phyloP scores from a whole-genome alignment of 2,113 vertebrate genomes.

The Plecotus auritus region DNA sequence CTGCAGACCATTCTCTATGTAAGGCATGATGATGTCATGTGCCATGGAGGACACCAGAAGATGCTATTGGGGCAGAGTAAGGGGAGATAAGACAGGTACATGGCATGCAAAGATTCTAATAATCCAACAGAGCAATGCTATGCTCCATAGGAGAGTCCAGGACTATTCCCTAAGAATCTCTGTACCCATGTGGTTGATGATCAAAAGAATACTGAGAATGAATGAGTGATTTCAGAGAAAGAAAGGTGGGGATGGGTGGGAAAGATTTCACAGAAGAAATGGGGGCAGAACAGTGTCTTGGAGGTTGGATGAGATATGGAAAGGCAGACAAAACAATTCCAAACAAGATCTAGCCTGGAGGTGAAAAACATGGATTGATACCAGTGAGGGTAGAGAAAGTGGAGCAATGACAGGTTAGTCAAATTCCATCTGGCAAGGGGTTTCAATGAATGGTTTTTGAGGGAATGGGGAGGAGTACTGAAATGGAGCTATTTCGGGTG shows the following conservation, averaged over 20 bases:
- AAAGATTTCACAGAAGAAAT: neutral
- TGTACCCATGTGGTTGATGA: neutral
- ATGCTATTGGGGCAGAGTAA: neutral
- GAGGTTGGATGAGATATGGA: neutral
- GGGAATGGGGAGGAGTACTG: neutral
- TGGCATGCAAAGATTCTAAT: neutral
- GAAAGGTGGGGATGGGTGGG: neutral
- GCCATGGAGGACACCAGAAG: neutral
- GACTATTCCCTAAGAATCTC: neutral
- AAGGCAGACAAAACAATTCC: neutral
- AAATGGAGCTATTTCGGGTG: neutral
- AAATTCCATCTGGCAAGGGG: neutral
- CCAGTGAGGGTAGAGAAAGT: neutral
- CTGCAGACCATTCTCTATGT: neutral
- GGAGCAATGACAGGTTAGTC: neutral
- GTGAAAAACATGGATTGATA: neutral
- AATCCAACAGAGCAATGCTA: neutral
- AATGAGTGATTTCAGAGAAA: neutral
- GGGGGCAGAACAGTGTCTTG: neutral
- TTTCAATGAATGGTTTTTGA: neutral
- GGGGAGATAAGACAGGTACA: neutral
- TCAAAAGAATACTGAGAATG: neutral
- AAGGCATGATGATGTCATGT: neutral
- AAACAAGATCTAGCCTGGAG: neutral
- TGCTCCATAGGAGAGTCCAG: neutral